Conservation (phyloP, 2,797 vertebrate species). For the Manis crassicaudata region DNA sequence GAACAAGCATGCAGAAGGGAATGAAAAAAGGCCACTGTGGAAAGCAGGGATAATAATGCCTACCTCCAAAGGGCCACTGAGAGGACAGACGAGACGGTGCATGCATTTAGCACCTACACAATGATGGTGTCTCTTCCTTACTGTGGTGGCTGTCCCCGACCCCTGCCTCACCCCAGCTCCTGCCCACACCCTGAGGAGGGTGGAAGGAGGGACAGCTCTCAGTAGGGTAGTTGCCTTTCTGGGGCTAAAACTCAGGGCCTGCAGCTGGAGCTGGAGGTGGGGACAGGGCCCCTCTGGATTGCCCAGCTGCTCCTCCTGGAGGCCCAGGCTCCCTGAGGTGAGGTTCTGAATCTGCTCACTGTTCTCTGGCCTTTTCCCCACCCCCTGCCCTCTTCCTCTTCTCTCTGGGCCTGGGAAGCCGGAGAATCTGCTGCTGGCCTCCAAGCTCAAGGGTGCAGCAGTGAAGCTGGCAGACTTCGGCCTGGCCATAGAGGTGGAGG, state of each 20-base stretch:
- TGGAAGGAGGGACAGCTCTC: not conserved
- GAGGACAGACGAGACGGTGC: not conserved
- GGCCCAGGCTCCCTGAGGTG: not conserved
- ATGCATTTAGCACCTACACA: not conserved
- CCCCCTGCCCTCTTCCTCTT: not conserved
- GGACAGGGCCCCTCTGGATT: not conserved
- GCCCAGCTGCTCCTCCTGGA: not conserved
- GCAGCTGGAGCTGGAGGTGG: not conserved
- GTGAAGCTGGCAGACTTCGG: constrained; percentile 98
- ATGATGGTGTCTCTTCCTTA: not conserved
- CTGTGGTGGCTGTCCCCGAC: not conserved
- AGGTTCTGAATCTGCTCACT: not conserved
- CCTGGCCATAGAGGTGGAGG: constrained; percentile 97
- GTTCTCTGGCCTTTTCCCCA: not conserved
- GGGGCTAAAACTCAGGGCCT: not conserved
- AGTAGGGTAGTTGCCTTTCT: not conserved
- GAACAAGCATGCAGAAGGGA: fast-evolving
- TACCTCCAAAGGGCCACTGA: not conserved
- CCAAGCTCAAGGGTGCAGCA: constrained; percentile 96
- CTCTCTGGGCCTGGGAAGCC: constrained; percentile 88
- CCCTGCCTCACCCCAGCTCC: not conserved
- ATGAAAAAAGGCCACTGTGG: not conserved
- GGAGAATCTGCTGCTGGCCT: constrained; percentile 95
- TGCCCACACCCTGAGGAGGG: not conserved
- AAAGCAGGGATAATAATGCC: not conserved